Percentiles rank a stretch among this genome's conserved stretches.
phyloP scores from a whole-genome alignment of 92 coral and sea anemone species.

The Actinostola sp. region DNA sequence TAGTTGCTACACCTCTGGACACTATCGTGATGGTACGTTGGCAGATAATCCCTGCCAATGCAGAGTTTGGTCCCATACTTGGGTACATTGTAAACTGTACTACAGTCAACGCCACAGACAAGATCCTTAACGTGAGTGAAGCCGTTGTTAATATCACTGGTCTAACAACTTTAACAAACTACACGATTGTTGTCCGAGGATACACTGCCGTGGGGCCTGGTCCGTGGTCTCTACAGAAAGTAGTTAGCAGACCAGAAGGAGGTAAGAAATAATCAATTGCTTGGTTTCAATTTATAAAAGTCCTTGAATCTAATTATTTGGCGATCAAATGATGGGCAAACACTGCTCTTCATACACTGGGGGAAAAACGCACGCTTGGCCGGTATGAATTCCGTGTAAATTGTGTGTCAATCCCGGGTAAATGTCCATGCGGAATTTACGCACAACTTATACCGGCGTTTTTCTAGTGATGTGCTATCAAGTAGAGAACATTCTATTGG shows the following conservation, averaged over 20 bases:
- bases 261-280: background rate
- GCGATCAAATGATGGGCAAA: too few relatives aligned
- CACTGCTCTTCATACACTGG: too few relatives aligned
- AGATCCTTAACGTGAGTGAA: slow-evolving; percentile 1
- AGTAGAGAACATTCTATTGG: too few relatives aligned
- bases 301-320: too few relatives aligned
- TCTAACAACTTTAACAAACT: background rate
- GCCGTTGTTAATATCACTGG: background rate
- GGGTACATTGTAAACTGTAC: background rate
- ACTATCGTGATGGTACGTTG: background rate
- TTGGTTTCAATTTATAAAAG: too few relatives aligned
- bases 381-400: too few relatives aligned
- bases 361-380: too few relatives aligned
- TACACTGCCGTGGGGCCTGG: slow-evolving; percentile 5
- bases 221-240: slow-evolving; percentile 1
- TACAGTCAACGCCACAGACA: slow-evolving; percentile 12
- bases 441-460: too few relatives aligned
- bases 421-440: too few relatives aligned
- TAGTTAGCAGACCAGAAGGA: slow-evolving; percentile 13
- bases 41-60: background rate
- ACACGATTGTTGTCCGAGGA: slow-evolving; percentile 3
- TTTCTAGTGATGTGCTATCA: too few relatives aligned
- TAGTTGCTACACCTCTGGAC: background rate
- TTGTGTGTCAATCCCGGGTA: too few relatives aligned
- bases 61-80: background rate